phyloP scores from a whole-genome alignment of 2,113 vertebrate species.

The Mormyrus iriodes region DNA sequence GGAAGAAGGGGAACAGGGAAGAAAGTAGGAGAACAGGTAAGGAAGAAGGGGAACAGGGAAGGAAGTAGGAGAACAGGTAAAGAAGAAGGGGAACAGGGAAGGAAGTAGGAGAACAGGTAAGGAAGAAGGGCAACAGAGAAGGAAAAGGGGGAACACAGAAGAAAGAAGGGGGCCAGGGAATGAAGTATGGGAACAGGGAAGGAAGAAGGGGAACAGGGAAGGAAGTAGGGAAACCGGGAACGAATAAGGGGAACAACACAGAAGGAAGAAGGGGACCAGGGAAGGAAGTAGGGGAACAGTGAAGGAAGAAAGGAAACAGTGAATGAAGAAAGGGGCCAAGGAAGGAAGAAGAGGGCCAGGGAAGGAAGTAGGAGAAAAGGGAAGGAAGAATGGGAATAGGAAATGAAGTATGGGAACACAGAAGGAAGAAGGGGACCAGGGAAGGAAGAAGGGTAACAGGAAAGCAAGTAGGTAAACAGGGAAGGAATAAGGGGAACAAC shows the following conservation, averaged over 20 bases:
- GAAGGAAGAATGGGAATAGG: background rate
- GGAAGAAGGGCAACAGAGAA: background rate
- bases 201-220: background rate
- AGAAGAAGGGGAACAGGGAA: background rate
- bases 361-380: background rate
- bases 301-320: background rate
- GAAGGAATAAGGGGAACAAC: background rate
- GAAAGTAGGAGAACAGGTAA: background rate
- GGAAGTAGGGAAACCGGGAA: background rate
- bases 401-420: background rate
- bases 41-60: background rate
- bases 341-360: background rate
- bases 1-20: background rate
- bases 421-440: background rate
- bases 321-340: rapidly evolving
- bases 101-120: background rate
- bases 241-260: too few relatives aligned
- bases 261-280: background rate
- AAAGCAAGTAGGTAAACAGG: background rate
- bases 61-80: background rate
- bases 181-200: background rate
- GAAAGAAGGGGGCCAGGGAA: background rate
- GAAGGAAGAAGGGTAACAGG: background rate
- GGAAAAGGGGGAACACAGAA: background rate
- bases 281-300: too few relatives aligned